phyloP scores from a whole-genome alignment of 1,140 invertebrate species.

The Papilio machaon region DNA sequence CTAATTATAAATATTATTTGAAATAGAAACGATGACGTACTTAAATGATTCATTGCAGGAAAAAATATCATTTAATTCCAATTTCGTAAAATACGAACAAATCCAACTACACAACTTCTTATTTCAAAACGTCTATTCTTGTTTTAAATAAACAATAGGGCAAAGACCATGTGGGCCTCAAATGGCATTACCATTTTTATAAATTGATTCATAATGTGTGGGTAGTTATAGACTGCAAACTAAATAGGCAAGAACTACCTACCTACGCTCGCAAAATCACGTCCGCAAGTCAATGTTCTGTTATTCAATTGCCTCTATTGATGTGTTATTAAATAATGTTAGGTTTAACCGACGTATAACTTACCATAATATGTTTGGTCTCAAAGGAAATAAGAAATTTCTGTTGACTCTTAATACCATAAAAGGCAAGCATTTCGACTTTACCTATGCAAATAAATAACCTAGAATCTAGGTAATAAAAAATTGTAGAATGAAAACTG shows the following conservation, averaged over 20 bases:
- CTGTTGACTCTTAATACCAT: background rate
- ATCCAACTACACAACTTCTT: background rate
- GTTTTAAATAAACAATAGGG: background rate
- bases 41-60: too few species aligned
- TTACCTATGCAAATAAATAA: too few species aligned
- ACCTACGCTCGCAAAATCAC: constrained; percentile 26
- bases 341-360: background rate
- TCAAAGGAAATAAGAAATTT: background rate
- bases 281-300: constrained; percentile 34
- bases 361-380: background rate
- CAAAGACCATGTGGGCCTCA: background rate
- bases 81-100: background rate
- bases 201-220: constrained; percentile 5
- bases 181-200: constrained; percentile 12
- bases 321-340: background rate
- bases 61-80: too few species aligned
- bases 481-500: too few species aligned
- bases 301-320: constrained; percentile 13
- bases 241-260: constrained; percentile 17
- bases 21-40: too few species aligned
- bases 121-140: too few species aligned
- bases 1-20: too few species aligned
- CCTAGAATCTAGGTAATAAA: too few species aligned
- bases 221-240: constrained; percentile 6
- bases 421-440: too few species aligned